Evolutionary conservation across 2,888 invertebrate species (phyloP), one percentile per base, ranked within the genome.

Genomic region (Oscheius sp.): DNA sequence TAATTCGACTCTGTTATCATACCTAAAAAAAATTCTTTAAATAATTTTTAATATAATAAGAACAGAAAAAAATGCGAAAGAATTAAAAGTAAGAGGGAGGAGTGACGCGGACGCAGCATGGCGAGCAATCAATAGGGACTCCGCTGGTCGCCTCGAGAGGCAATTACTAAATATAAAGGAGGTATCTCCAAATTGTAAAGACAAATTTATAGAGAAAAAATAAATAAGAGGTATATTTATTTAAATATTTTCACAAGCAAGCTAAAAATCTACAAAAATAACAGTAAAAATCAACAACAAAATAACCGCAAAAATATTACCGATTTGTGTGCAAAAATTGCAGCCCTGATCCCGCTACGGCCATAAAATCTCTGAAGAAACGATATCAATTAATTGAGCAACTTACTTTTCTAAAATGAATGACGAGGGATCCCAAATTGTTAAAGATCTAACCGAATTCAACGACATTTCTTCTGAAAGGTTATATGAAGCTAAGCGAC

Each of bases 1-100:
- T 85, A 85, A 49, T 75, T 71, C 26, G 72, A 62, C 57, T 83
- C 83, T 26, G 77, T 69, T 44, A 82, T 80, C 83, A 77, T 77
- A 59, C 44, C 59, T 59, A 20, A 44, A 59, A 59, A 8, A 41
- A 12, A 41, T 41, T 6, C 14, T n/a, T n/a, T n/a, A n/a, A n/a
- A n/a, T n/a, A n/a, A n/a, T 32, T 17, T 4, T 8, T n/a, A 4
- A 17, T 41, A 17, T 41, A 41, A 41, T 36, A 12, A n/a, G 38
- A 12, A 12, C 12, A 36, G 12, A 36, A 12, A 12, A 8, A 12
- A 36, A 49, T 17, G 14, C 14, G 14, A 50, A 50, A 30, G 49
- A 4, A 12, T 2, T 50, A 28, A 24, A 5, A 22, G 28, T 6
- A 50, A 50, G 20, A 50, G 26, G 22, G 22, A 2, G 26, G 28